A percentile compares a stretch with the other conserved stretches of the same genome.
phyloP scores from a whole-genome alignment of 1,140 invertebrate species.

The Drosophila persimilis region DNA sequence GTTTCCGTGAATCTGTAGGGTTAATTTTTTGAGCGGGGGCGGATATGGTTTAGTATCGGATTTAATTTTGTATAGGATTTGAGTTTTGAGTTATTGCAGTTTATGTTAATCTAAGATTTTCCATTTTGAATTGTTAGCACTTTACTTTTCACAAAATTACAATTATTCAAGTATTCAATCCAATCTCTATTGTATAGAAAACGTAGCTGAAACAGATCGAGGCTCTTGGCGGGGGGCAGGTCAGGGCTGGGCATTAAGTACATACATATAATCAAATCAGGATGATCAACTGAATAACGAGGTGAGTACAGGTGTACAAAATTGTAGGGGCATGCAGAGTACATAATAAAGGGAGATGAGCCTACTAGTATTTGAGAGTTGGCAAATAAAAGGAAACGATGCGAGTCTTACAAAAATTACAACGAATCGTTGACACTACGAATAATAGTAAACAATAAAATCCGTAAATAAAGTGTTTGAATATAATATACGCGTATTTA shows the following conservation, averaged over 20 bases:
- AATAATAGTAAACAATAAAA: slow-evolving; percentile 31
- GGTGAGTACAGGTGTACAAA: slow-evolving; percentile 34
- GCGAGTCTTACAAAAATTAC: slow-evolving; percentile 31
- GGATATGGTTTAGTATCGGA: slow-evolving; percentile 54
- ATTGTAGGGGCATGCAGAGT: slow-evolving; percentile 54
- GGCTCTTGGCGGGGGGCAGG: background rate
- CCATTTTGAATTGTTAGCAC: slow-evolving; percentile 79
- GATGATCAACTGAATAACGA: slow-evolving; percentile 47
- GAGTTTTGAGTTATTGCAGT: slow-evolving; percentile 1
- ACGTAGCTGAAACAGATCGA: too few relatives aligned
- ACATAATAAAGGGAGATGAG: slow-evolving; percentile 39
- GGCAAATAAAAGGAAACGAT: slow-evolving; percentile 54
- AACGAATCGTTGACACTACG: slow-evolving; percentile 45
- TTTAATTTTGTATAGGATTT: slow-evolving; percentile 19
- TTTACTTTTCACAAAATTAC: slow-evolving; percentile 34
- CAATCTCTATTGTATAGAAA: slow-evolving; percentile 14
- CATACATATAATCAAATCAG: slow-evolving; percentile 27
- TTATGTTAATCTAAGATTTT: slow-evolving; percentile 30
- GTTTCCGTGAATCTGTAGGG: slow-evolving; percentile 96
- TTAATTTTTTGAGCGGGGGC: slow-evolving; percentile 57
- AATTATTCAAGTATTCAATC: slow-evolving; percentile 13
- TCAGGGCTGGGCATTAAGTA: slow-evolving; percentile 14
- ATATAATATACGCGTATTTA: background rate
- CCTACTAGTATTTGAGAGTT: slow-evolving; percentile 34
- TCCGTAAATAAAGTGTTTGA: slow-evolving; percentile 34